Conservation (phyloP, 2,113 vertebrate species). For the Entomyzon cyanotis region DNA sequence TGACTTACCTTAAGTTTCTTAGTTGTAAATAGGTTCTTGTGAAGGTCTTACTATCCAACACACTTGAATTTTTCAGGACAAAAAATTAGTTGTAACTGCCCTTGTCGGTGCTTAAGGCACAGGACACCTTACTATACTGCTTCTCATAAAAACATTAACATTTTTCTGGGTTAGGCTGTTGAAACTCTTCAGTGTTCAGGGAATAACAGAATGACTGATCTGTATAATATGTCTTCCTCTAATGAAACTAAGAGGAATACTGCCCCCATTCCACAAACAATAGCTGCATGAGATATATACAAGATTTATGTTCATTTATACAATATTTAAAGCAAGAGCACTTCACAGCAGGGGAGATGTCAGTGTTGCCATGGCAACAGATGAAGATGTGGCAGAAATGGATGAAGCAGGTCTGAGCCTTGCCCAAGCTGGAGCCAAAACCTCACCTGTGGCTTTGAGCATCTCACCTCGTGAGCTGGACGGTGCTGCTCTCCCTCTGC, state of each 20-base stretch:
- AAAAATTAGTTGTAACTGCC: not conserved
- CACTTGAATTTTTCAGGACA: not conserved
- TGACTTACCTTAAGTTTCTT: not conserved
- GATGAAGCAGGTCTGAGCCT: not conserved
- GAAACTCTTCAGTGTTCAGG: slow-evolving; percentile 51
- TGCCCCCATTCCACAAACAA: slow-evolving; percentile 10
- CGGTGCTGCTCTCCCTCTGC: not conserved
- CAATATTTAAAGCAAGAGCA: slow-evolving; percentile 49
- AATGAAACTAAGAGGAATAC: not conserved
- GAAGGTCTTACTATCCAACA: not conserved
- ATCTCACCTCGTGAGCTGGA: not conserved
- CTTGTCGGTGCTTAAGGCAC: not conserved
- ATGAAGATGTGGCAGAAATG: slow-evolving; percentile 8
- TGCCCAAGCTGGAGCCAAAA: not conserved
- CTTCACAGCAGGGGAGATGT: slow-evolving; percentile 22
- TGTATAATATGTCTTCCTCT: not conserved
- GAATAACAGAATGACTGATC: not conserved
- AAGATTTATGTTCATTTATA: slow-evolving; percentile 65
- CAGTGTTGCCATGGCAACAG: slow-evolving; percentile 63
- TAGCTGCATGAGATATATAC: not conserved
- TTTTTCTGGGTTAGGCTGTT: slow-evolving; percentile 13
- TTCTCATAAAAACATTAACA: not conserved
- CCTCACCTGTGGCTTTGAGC: not conserved
- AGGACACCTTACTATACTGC: not conserved
- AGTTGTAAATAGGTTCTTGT: not conserved